Conservation (phyloP, 2,888 invertebrate species). For the Sesia apiformis region DNA sequence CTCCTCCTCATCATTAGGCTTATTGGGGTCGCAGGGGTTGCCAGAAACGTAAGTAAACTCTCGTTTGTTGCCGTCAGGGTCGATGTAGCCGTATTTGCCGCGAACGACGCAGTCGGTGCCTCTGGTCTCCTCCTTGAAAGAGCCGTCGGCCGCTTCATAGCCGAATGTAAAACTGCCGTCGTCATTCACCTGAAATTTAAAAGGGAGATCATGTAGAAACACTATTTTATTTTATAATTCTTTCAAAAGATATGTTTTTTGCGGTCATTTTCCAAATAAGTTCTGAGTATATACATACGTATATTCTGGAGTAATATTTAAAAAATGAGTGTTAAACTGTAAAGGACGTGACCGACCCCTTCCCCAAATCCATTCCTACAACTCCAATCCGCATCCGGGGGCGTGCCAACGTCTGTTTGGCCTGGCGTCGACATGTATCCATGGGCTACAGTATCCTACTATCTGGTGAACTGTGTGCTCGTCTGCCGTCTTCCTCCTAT, state of each 20-base stretch:
- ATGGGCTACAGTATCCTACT: too few species aligned
- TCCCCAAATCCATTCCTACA: too few species aligned
- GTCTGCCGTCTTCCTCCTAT: too few species aligned
- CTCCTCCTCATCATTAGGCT: slow-evolving; percentile 80
- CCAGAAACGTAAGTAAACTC: slow-evolving; percentile 92
- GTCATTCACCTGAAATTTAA: slow-evolving; percentile 76
- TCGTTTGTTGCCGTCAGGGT: slow-evolving; percentile 89
- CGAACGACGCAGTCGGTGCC: slow-evolving; percentile 90
- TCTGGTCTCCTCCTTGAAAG: slow-evolving; percentile 89
- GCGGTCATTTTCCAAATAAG: background rate
- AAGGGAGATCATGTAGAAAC: background rate
- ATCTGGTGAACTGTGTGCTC: too few species aligned
- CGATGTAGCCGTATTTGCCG: slow-evolving; percentile 90
- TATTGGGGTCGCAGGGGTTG: slow-evolving; percentile 89
- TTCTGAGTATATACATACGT: too few species aligned
- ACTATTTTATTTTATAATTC: background rate
- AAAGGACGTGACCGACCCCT: too few species aligned
- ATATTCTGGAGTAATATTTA: too few species aligned
- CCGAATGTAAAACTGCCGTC: slow-evolving; percentile 90
- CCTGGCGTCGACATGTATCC: too few species aligned
- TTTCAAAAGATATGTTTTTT: background rate
- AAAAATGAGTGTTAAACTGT: too few species aligned
- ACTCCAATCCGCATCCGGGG: too few species aligned
- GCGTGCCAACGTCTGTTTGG: too few species aligned
- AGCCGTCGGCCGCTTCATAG: slow-evolving; percentile 89